Percentiles rank a stretch among this genome's conserved stretches.
Conservation (phyloP, 1,140 invertebrate species). For the Batillaria attramentaria region DNA sequence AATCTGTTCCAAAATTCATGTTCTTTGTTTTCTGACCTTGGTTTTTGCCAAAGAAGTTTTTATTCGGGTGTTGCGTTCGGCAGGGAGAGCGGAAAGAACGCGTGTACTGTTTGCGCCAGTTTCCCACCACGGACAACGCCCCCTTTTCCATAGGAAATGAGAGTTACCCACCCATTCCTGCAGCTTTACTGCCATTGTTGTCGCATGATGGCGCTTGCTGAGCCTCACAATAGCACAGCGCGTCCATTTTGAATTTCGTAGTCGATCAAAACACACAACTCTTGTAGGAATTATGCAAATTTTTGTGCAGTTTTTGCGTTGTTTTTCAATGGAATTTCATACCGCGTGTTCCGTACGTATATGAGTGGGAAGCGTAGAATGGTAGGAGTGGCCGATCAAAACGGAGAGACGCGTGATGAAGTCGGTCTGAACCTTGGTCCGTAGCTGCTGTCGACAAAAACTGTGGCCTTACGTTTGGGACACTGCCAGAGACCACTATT, state of each 20-base stretch:
- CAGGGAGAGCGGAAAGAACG: constrained; percentile 8
- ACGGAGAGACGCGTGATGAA: not conserved
- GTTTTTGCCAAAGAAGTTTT: not conserved
- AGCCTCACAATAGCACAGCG: constrained; percentile 38
- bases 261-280: not conserved
- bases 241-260: constrained; percentile 43
- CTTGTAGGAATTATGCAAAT: no score
- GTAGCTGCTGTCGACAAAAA: not conserved
- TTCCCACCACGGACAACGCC: constrained; percentile 38
- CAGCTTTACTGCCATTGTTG: constrained; percentile 44
- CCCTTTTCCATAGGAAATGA: constrained; percentile 35
- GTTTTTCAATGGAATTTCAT: no score
- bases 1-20: not conserved
- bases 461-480: no score
- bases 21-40: constrained; percentile 6
- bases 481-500: no score
- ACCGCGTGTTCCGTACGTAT: no score
- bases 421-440: not conserved
- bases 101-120: constrained; percentile 25
- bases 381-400: no score
- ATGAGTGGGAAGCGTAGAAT: no score
- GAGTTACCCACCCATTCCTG: constrained; percentile 51
- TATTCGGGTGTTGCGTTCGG: constrained; percentile 16
- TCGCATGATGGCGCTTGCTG: constrained; percentile 50
- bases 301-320: no score